Conservation (phyloP, 2,888 invertebrate genomes). For the Aspidiotus rigidus region DNA sequence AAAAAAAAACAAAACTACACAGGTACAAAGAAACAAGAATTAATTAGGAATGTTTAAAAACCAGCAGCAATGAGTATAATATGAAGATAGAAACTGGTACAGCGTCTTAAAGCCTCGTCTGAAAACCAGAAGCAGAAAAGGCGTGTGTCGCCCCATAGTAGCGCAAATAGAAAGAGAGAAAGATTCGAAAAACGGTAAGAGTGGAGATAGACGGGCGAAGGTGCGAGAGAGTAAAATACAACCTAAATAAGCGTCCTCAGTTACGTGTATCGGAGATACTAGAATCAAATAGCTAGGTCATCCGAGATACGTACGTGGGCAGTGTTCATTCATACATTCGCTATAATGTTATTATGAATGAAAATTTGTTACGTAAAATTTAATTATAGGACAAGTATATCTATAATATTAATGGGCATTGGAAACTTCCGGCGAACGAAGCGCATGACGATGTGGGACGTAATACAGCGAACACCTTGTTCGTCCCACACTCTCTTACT, state of each 20-base stretch:
- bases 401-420: slow-evolving; percentile 25
- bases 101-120: no score
- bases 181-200: no score
- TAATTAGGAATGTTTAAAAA: no score
- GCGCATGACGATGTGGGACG: slow-evolving; percentile 24
- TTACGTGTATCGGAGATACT: background rate
- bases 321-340: slow-evolving; percentile 24
- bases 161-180: no score
- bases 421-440: slow-evolving; percentile 25
- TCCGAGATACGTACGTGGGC: slow-evolving; percentile 14
- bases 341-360: slow-evolving; percentile 22
- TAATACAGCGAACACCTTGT: slow-evolving; percentile 21
- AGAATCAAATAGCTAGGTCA: slow-evolving; percentile 29
- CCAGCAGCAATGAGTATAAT: no score
- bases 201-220: no score
- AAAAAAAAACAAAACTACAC: no score
- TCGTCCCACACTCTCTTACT: slow-evolving; percentile 11
- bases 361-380: slow-evolving; percentile 27
- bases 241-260: slow-evolving; percentile 21
- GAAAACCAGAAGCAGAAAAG: no score
- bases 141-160: no score
- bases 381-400: slow-evolving; percentile 27
- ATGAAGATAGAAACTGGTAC: no score
- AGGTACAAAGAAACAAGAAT: no score
- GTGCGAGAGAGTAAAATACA: background rate